Evolutionary conservation across 2,888 invertebrate species (phyloP).

Genomic region (Leptinotarsa juncta): DNA sequence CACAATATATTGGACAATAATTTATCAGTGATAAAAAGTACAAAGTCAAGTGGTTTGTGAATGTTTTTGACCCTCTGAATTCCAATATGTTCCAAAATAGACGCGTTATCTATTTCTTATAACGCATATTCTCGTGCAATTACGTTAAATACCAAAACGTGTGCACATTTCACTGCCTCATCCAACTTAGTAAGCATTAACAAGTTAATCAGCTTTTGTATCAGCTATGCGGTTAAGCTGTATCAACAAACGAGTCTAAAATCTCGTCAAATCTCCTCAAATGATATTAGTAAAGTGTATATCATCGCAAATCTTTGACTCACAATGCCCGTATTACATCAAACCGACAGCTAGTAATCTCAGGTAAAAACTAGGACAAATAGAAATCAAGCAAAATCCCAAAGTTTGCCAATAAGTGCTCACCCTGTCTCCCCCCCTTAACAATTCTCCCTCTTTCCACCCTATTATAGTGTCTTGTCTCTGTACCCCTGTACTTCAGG

Average conservation of each 20-base stretch:
- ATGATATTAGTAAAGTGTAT: neutral
- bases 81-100: too few relatives aligned
- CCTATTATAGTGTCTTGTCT: conserved; percentile 7
- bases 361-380: too few relatives aligned
- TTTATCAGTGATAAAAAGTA: too few relatives aligned
- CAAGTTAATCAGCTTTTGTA: neutral
- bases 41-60: too few relatives aligned
- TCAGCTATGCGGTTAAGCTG: neutral
- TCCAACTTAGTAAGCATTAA: neutral
- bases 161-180: neutral
- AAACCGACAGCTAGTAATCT: conserved; percentile 47
- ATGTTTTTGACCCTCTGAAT: too few relatives aligned
- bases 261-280: neutral
- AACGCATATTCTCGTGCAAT: neutral
- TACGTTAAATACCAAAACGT: neutral
- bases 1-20: too few relatives aligned
- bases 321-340: neutral
- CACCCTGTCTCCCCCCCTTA: conserved; percentile 33
- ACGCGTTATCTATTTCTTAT: neutral
- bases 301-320: conserved; percentile 1
- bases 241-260: neutral
- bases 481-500: conserved; percentile 25
- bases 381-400: conserved; percentile 31
- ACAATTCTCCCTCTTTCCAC: conserved; percentile 9
- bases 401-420: conserved; percentile 43